Conservation (phyloP, 2,797 vertebrate genomes). For the Melanotaenia maccullochi region DNA sequence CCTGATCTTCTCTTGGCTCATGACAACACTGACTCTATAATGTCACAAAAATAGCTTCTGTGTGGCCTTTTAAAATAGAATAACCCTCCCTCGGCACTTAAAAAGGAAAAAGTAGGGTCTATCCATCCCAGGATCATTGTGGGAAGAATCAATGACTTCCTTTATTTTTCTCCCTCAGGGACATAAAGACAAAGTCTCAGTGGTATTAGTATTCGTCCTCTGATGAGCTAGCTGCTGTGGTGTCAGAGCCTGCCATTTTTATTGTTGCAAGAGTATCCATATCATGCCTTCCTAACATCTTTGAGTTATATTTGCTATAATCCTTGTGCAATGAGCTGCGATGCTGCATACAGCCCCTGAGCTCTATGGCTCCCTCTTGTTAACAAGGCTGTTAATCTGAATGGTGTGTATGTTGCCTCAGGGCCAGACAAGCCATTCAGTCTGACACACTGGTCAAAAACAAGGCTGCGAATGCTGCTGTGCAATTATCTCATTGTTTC, state of each 20-base stretch:
- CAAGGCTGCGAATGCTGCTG: slow-evolving; percentile 47
- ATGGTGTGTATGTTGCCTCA: slow-evolving; percentile 42
- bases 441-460: slow-evolving; percentile 45
- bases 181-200: slow-evolving; percentile 59
- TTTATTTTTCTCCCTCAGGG: slow-evolving; percentile 68
- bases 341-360: too few relatives aligned
- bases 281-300: slow-evolving; percentile 39
- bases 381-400: slow-evolving; percentile 47
- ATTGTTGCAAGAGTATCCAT: slow-evolving; percentile 65
- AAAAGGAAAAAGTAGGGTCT: slow-evolving; percentile 69
- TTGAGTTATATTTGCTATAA: not conserved
- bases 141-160: slow-evolving; percentile 84
- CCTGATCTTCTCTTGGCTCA: too few relatives aligned
- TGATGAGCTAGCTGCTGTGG: slow-evolving; percentile 56
- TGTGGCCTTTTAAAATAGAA: slow-evolving; percentile 57
- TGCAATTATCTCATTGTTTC: slow-evolving; percentile 64
- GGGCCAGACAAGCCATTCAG: slow-evolving; percentile 43
- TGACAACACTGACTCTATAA: slow-evolving; percentile 12
- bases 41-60: slow-evolving; percentile 70
- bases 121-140: slow-evolving; percentile 78
- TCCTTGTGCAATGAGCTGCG: too few relatives aligned
- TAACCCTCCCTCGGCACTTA: slow-evolving; percentile 71
- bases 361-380: not conserved
- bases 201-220: slow-evolving; percentile 76
- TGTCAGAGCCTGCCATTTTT: slow-evolving; percentile 46